Conservation (phyloP, 2,888 invertebrate genomes). For the Apomyelois bistriatella region DNA sequence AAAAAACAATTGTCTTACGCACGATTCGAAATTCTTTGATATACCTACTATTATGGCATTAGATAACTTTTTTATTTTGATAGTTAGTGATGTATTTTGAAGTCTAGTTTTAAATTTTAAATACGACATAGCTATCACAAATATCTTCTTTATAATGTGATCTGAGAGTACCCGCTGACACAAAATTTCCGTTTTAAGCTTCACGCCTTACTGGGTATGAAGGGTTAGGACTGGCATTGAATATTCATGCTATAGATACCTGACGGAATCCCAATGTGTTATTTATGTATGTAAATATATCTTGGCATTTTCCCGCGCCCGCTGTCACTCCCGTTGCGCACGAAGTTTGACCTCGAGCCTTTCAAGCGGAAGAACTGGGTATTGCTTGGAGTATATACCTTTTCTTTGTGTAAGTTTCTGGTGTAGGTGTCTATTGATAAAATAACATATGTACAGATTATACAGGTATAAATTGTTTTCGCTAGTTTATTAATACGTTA, state of each 20-base stretch:
- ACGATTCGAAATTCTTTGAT: no score
- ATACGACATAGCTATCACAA: no score
- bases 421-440: no score
- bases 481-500: no score
- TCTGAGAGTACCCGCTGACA: constrained; percentile 1
- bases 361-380: not conserved
- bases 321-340: not conserved
- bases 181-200: constrained; percentile 10
- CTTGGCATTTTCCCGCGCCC: not conserved
- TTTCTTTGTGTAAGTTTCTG: no score
- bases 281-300: constrained; percentile 8
- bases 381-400: not conserved
- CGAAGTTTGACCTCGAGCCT: not conserved
- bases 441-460: no score
- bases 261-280: constrained; percentile 8
- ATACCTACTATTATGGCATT: no score
- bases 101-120: no score
- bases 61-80: no score
- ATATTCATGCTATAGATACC: constrained; percentile 12
- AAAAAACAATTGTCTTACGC: no score
- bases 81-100: no score
- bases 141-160: not conserved
- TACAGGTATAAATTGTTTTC: no score
- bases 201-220: constrained; percentile 1
- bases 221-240: constrained; percentile 6